These are phyloP conservation scores for Blastomussa wellsi DNA, from an alignment of 92 coral and sea anemone species.

Conservation along the genomic window DNA sequence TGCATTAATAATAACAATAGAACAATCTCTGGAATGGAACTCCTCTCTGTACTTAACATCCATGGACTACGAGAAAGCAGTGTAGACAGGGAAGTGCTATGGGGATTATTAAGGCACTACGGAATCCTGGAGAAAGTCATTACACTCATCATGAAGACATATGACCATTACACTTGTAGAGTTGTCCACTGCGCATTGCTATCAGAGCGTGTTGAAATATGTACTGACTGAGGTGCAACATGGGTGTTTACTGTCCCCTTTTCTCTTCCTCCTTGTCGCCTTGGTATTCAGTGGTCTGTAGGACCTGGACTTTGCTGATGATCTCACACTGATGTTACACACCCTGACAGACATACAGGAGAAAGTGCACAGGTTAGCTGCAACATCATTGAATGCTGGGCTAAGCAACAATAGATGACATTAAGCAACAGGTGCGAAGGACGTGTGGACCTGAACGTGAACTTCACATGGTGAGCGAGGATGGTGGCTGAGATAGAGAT, in stretches of 20 bases:
- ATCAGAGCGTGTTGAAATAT: neutral
- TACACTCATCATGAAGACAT: neutral
- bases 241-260: neutral
- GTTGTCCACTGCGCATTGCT: neutral
- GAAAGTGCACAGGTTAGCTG: neutral
- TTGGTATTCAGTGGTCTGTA: neutral
- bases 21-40: neutral
- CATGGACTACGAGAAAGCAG: neutral
- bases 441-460: neutral
- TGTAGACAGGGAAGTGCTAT: neutral
- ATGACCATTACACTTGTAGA: neutral
- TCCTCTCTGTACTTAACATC: neutral
- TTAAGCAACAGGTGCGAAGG: neutral
- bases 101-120: neutral
- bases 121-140: neutral
- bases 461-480: neutral
- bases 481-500: neutral
- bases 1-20: neutral
- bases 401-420: neutral
- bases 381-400: neutral
- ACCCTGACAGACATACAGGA: neutral
- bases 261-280: neutral
- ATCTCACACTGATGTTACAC: neutral
- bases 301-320: neutral
- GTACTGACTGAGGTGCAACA: neutral